Evolutionary conservation across 2,888 invertebrate species (phyloP).

Genomic region (Trissolcus brochymenae): DNA sequence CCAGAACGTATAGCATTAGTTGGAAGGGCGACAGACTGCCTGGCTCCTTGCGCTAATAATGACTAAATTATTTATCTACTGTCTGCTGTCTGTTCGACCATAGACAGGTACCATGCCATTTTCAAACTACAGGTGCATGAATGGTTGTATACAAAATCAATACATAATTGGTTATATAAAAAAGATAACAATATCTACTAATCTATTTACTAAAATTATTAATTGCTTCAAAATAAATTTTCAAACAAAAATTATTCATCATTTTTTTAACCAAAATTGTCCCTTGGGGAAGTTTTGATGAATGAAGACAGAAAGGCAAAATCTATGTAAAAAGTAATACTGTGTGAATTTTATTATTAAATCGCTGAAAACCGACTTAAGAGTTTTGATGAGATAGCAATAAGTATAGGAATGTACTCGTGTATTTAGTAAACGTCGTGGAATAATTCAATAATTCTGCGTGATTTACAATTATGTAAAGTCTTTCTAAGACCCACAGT

Average conservation of each 20-base stretch:
- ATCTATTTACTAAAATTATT: too few species aligned
- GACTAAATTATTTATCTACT: slow-evolving; percentile 73
- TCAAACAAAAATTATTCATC: too few species aligned
- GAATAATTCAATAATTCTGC: slow-evolving; percentile 39
- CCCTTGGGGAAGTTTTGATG: too few species aligned
- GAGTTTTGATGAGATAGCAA: too few species aligned
- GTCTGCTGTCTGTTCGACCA: slow-evolving; percentile 62
- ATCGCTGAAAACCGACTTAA: too few species aligned
- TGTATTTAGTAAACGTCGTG: slow-evolving; percentile 13
- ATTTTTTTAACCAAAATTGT: too few species aligned
- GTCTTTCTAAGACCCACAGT: slow-evolving; percentile 57
- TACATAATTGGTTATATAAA: neutral
- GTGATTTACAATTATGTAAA: slow-evolving; percentile 54
- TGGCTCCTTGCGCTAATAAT: slow-evolving; percentile 65
- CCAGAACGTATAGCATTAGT: slow-evolving; percentile 43
- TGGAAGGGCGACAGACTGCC: slow-evolving; percentile 72
- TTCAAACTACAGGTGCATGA: slow-evolving; percentile 44
- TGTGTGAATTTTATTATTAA: too few species aligned
- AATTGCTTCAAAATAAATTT: too few species aligned
- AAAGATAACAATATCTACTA: too few species aligned
- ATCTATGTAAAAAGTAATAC: neutral
- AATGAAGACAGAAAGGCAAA: slow-evolving; percentile 4
- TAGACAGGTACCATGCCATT: slow-evolving; percentile 61
- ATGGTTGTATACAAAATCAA: slow-evolving; percentile 22
- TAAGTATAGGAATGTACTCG: too few species aligned